A percentile compares a stretch with the other conserved stretches of the same genome.
Evolutionary conservation across 2,113 vertebrate species (phyloP).

Genomic region (Naja naja): DNA sequence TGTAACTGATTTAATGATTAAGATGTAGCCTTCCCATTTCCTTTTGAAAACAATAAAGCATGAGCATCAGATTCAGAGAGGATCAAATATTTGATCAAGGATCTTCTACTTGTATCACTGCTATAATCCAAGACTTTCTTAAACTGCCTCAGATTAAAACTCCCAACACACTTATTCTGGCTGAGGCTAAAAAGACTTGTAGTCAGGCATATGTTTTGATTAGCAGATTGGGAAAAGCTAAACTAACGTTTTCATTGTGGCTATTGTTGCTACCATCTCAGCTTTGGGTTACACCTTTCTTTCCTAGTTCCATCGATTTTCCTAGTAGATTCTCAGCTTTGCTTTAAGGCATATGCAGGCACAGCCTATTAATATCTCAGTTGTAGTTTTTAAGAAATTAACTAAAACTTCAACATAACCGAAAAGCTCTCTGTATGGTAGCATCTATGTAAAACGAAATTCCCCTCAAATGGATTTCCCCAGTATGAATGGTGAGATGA

Average conservation of each 20-base stretch:
- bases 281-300: neutral
- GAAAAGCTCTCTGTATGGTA: neutral
- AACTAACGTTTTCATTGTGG: too few species aligned
- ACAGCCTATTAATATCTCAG: neutral
- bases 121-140: neutral
- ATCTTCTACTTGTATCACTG: neutral
- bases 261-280: neutral
- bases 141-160: neutral
- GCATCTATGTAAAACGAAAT: neutral
- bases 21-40: neutral
- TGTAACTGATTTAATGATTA: neutral
- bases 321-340: neutral
- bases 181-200: neutral
- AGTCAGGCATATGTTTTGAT: neutral
- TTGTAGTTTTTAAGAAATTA: neutral
- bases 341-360: neutral
- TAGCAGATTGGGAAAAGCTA: neutral
- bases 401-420: neutral
- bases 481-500: neutral
- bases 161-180: neutral
- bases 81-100: neutral
- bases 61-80: neutral
- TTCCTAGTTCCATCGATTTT: neutral
- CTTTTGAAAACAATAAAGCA: neutral
- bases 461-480: constrained; percentile 1